phyloP scores from a whole-genome alignment of 2,113 vertebrate genomes.

The Brachionichthys hirsutus region DNA sequence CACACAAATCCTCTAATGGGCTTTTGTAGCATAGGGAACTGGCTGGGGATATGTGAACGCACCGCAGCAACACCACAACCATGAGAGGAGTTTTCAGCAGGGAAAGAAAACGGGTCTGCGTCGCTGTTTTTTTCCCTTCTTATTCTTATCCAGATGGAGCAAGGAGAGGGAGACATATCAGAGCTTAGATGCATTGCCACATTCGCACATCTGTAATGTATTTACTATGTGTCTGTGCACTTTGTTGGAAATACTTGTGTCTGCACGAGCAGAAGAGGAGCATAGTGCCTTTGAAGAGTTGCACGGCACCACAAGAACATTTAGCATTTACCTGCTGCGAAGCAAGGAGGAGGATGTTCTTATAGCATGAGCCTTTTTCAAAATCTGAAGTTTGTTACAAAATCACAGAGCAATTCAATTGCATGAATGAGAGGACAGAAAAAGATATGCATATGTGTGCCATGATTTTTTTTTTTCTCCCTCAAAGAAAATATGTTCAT shows the following conservation, averaged over 20 bases:
- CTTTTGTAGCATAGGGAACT: constrained; percentile 37
- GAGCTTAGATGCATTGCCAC: constrained; percentile 4
- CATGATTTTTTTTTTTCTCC: constrained; percentile 3
- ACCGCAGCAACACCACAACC: constrained; percentile 27
- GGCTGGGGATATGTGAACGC: constrained; percentile 42
- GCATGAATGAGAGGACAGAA: constrained; percentile 22
- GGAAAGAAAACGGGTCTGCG: constrained; percentile 25
- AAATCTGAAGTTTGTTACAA: constrained; percentile 31
- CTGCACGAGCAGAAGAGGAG: background rate
- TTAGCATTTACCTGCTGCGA: background rate
- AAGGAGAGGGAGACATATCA: constrained; percentile 35
- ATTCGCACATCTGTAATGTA: constrained; percentile 19
- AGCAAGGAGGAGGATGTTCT: constrained; percentile 29
- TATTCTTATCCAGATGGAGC: constrained; percentile 29
- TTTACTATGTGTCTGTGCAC: background rate
- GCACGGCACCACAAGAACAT: constrained; percentile 12
- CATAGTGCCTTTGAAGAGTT: constrained; percentile 3
- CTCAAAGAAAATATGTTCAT: constrained; percentile 33
- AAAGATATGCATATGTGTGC: constrained; percentile 48
- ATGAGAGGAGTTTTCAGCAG: constrained; percentile 41
- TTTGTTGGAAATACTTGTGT: background rate
- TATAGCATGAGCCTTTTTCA: constrained; percentile 2
- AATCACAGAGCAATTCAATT: constrained; percentile 17
- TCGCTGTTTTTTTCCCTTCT: constrained; percentile 26
- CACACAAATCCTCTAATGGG: constrained; percentile 57